Evolutionary conservation across 2,888 invertebrate species (phyloP).

Genomic region (Tiliacea citrago): DNA sequence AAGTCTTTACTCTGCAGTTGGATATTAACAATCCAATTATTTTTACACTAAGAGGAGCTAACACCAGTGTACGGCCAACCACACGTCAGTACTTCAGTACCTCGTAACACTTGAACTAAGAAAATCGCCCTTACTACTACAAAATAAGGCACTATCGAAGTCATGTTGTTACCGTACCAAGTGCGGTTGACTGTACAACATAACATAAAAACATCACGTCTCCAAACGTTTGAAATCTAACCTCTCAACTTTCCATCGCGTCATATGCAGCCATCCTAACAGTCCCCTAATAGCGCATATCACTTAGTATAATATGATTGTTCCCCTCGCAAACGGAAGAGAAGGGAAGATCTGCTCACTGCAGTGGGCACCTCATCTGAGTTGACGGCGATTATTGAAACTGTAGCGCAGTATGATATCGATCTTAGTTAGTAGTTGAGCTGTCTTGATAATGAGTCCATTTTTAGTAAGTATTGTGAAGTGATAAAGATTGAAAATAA

Average conservation of each 20-base stretch:
- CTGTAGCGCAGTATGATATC: slow-evolving; percentile 20
- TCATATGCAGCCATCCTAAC: slow-evolving; percentile 58
- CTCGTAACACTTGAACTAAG: not conserved
- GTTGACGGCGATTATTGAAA: slow-evolving; percentile 32
- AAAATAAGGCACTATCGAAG: not conserved
- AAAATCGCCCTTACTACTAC: not conserved
- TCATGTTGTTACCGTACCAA: not conserved
- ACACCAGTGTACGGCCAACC: not conserved
- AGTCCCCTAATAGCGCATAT: slow-evolving; percentile 80
- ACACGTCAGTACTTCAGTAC: not conserved
- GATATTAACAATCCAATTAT: not conserved
- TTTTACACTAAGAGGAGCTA: not conserved
- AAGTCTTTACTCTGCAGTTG: not conserved
- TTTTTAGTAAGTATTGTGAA: no score
- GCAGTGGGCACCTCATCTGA: slow-evolving; percentile 37
- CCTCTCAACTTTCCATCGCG: slow-evolving; percentile 7
- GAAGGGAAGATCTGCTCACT: slow-evolving; percentile 52
- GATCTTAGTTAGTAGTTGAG: slow-evolving; percentile 13
- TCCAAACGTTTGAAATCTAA: slow-evolving; percentile 13
- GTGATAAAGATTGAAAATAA: no score
- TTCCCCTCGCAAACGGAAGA: slow-evolving; percentile 74
- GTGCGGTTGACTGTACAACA: not conserved
- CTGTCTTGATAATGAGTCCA: not conserved
- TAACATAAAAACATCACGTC: not conserved
- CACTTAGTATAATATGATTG: slow-evolving; percentile 88